Base-by-base conservation (phyloP, 2,113 vertebrate species). In the Parotia lawesii region DNA sequence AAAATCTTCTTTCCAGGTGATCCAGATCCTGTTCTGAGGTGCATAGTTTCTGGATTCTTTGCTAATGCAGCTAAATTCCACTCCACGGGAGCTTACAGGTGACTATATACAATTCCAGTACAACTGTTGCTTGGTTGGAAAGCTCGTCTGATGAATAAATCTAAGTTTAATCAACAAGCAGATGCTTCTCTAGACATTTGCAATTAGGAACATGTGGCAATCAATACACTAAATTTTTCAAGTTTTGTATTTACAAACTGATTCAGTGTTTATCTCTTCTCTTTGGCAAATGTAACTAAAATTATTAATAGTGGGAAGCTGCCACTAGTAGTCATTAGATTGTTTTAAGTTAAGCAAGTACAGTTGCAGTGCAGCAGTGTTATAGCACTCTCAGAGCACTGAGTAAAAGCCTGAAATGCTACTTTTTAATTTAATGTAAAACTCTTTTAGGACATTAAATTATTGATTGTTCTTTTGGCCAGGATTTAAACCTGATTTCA, bases 21-120 rank as follows among this genome's bases (percentile, higher is more conserved):
- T 95, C 99, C 99, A 20, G 99, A 99, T 91, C 99, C 99, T 1
- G 99, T 99, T 91, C 97, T 99, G 94, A 98, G 97, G 88, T 99
- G 99, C 94, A 99, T 99, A 53, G 99, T 99, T 56, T 98, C 98
- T 13, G 99, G 99, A 42, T 99, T 99, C 97, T 99, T 99, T 89
- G 98, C 99, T 20, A 99, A 99, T 3, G 99, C 99, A 10, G 99
- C 99, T 16, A 99, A 99, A 76, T 98, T 99, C 95, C 99, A 99
- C 94, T 99, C 99, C 70, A 99, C 98, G 2, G 99, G 99, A 83
- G 98, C 98, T 87, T 99, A 99, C 90, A 98, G 99, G 99, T 99
- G 96, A 97, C 18, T 81, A 37, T 22, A 16, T 17, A 3, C 45
- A 28, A 12, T 31, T 86, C 60, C 31, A 21, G 20, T 84, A 6